These are phyloP conservation scores for Gastrophysa polygoni DNA, from an alignment of 2,888 invertebrate species.

Conservation along the genomic window DNA sequence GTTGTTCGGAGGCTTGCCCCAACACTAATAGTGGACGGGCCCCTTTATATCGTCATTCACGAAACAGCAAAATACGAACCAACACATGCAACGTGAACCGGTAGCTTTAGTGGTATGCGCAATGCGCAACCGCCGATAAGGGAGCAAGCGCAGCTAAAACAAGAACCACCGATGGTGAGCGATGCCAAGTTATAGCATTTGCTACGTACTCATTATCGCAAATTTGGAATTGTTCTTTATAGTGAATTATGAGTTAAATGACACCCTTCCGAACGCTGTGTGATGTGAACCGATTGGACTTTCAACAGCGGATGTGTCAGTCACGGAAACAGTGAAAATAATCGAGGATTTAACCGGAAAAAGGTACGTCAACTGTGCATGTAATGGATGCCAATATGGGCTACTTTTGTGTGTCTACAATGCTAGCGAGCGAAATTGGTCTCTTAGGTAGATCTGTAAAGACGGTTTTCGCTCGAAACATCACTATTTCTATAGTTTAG, in stretches of 20 bases:
- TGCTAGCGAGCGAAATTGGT: slow-evolving; percentile 54
- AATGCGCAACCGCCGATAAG: neutral
- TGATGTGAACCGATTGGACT: slow-evolving; percentile 18
- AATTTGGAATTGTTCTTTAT: slow-evolving; percentile 28
- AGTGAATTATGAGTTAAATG: slow-evolving; percentile 27
- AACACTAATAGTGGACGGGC: neutral
- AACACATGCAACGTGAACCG: no score
- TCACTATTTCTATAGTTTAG: slow-evolving; percentile 32
- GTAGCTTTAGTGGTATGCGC: neutral
- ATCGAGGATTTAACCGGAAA: slow-evolving; percentile 30
- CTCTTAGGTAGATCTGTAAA: slow-evolving; percentile 55
- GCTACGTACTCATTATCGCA: slow-evolving; percentile 37
- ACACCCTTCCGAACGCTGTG: slow-evolving; percentile 18
- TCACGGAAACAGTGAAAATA: slow-evolving; percentile 2
- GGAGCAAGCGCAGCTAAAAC: slow-evolving; percentile 21
- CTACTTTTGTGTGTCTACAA: slow-evolving; percentile 55
- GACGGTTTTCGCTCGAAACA: slow-evolving; percentile 55
- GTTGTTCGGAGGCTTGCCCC: no score
- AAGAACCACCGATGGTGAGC: slow-evolving; percentile 29
- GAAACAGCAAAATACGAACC: neutral
- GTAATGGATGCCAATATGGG: slow-evolving; percentile 57
- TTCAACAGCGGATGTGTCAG: slow-evolving; percentile 6
- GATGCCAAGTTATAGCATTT: slow-evolving; percentile 41
- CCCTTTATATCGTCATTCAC: neutral
- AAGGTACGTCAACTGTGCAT: slow-evolving; percentile 49